A percentile compares a stretch with the other conserved stretches of the same genome.
phyloP scores from a whole-genome alignment of 37 sponge, comb jelly and placozoan species.

The Cliona cf. orientalis region DNA sequence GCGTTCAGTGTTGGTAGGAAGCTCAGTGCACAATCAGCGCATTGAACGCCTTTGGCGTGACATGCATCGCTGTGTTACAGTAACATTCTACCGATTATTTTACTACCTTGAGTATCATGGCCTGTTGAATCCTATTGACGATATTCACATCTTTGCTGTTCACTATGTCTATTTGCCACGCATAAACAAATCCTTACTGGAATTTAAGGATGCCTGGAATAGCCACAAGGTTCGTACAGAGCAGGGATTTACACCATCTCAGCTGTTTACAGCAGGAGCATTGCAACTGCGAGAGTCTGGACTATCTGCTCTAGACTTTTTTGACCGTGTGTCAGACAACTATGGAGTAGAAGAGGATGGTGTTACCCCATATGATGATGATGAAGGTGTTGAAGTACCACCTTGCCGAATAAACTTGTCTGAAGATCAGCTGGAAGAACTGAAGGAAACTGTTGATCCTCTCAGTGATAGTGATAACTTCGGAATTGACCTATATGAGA shows the following conservation, averaged over 20 bases:
- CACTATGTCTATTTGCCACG: conserved; percentile 54
- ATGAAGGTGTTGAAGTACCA: conserved; percentile 26
- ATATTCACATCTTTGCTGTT: conserved; percentile 40
- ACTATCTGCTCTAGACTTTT: conserved; percentile 29
- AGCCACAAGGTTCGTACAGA: conserved; percentile 49
- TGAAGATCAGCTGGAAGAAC: conserved; percentile 1
- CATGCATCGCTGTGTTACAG: conserved; percentile 61
- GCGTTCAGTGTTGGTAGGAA: conserved; percentile 40
- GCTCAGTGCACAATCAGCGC: conserved; percentile 66
- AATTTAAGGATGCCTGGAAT: conserved; percentile 56
- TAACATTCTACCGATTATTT: conserved; percentile 53
- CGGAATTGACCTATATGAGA: conserved; percentile 47
- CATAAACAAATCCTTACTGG: conserved; percentile 36
- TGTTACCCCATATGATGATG: conserved; percentile 26
- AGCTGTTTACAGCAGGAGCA: conserved; percentile 33
- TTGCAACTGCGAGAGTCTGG: conserved; percentile 15
- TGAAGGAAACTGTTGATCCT: conserved; percentile 18
- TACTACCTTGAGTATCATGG: conserved; percentile 52
- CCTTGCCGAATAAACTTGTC: neutral
- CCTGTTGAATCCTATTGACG: conserved; percentile 35
- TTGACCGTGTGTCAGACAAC: conserved; percentile 16
- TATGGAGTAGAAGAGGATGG: conserved; percentile 29
- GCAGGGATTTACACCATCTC: conserved; percentile 35
- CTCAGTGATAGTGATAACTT: conserved; percentile 30
- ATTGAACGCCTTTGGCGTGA: conserved; percentile 69